Conservation (phyloP, 2,113 vertebrate species). For the Nesoenas mayeri region DNA sequence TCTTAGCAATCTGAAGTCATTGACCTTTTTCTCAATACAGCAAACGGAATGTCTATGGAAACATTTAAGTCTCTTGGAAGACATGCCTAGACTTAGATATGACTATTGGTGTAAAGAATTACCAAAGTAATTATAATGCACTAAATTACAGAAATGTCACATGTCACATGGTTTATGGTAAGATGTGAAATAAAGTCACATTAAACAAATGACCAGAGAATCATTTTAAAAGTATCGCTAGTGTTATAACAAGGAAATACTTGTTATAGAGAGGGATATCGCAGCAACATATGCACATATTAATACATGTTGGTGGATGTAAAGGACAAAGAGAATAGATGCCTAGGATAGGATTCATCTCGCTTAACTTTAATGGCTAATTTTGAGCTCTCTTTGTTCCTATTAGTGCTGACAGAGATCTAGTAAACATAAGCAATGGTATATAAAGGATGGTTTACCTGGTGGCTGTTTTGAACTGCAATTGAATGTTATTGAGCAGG, state of each 20-base stretch:
- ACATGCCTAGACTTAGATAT: background rate
- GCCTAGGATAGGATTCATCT: background rate
- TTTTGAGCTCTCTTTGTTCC: background rate
- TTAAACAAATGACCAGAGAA: background rate
- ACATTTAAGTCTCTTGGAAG: background rate
- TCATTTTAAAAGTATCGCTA: background rate
- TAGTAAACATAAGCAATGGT: background rate
- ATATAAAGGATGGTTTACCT: background rate
- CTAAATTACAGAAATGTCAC: background rate
- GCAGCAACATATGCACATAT: background rate
- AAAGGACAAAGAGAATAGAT: background rate
- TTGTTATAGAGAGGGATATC: background rate
- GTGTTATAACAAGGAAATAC: background rate
- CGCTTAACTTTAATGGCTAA: background rate
- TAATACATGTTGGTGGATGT: background rate
- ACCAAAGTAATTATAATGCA: background rate
- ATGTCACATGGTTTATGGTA: accelerated
- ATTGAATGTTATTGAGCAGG: background rate
- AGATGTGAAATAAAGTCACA: background rate
- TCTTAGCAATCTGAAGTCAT: background rate
- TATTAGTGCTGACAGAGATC: background rate
- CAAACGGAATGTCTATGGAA: background rate
- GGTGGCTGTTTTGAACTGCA: background rate
- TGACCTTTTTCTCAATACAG: constrained; percentile 13
- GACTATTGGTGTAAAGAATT: background rate